Evolutionary conservation across 2,888 invertebrate genomes (phyloP).

Genomic region (Catocala nupta): DNA sequence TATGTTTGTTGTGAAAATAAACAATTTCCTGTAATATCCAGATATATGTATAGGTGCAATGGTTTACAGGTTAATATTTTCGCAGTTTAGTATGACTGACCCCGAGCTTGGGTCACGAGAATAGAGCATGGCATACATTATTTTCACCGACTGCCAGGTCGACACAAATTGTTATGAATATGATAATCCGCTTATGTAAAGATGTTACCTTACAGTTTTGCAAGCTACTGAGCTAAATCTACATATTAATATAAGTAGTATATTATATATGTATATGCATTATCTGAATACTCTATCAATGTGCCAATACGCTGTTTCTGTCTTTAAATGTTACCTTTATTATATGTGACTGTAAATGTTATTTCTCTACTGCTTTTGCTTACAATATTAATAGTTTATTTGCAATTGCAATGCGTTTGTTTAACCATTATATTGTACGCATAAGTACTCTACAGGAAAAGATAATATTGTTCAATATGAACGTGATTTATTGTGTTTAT

Average conservation of each 20-base stretch:
- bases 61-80: background rate
- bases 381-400: background rate
- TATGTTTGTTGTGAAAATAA: too few relatives aligned
- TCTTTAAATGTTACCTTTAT: too few relatives aligned
- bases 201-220: background rate
- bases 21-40: background rate
- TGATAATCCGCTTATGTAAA: background rate
- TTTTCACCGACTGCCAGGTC: background rate
- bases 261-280: too few relatives aligned
- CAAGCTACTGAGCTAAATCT: too few relatives aligned
- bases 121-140: background rate
- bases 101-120: background rate
- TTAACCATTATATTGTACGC: too few relatives aligned
- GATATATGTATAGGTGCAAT: background rate
- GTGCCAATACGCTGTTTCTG: too few relatives aligned
- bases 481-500: background rate
- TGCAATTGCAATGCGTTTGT: background rate
- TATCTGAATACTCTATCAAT: too few relatives aligned
- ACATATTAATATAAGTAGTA: too few relatives aligned
- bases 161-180: slow-evolving; percentile 4
- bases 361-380: background rate
- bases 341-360: too few relatives aligned
- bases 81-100: background rate
- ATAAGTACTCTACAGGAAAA: too few relatives aligned
- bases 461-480: background rate